A percentile compares a stretch with the other conserved stretches of the same genome.
Conservation (phyloP, 2,888 invertebrate genomes). For the Listrodromus nycthemerus region DNA sequence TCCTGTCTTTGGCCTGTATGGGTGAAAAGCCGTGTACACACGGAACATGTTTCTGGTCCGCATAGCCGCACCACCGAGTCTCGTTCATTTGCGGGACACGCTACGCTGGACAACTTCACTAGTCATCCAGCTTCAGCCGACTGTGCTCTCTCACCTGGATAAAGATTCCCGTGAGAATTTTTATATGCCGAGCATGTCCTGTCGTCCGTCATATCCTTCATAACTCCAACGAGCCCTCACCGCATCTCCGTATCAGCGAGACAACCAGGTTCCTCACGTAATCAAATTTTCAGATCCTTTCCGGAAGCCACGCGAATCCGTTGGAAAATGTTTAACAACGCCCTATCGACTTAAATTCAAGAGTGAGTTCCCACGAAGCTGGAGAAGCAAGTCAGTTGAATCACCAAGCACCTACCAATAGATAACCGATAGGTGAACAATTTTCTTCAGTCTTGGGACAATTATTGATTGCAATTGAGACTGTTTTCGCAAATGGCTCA, state of each 20-base stretch:
- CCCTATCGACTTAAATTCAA: too few species aligned
- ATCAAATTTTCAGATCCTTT: background rate
- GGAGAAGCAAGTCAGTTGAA: too few species aligned
- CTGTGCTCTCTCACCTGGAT: slow-evolving; percentile 14
- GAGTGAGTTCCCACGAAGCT: too few species aligned
- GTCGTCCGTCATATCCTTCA: slow-evolving; percentile 1
- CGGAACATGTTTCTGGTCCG: background rate
- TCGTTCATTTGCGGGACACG: background rate
- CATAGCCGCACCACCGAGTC: background rate
- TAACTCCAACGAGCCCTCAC: slow-evolving; percentile 6
- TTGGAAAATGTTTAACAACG: too few species aligned
- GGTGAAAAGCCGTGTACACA: background rate
- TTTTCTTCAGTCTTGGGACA: too few species aligned
- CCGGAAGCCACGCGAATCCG: too few species aligned
- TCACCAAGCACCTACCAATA: too few species aligned
- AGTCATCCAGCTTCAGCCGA: slow-evolving; percentile 17
- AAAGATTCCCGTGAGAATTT: slow-evolving; percentile 10
- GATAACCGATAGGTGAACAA: too few species aligned
- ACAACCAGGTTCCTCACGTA: background rate
- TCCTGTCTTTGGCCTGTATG: slow-evolving; percentile 17
- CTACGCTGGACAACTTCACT: slow-evolving; percentile 17
- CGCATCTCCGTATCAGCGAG: slow-evolving; percentile 5
- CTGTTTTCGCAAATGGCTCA: too few species aligned
- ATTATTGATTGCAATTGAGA: too few species aligned
- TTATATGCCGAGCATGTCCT: background rate